These are phyloP conservation scores for Hemichromis elongatus DNA, from an alignment of 2,113 vertebrate species.

Conservation along the genomic window DNA sequence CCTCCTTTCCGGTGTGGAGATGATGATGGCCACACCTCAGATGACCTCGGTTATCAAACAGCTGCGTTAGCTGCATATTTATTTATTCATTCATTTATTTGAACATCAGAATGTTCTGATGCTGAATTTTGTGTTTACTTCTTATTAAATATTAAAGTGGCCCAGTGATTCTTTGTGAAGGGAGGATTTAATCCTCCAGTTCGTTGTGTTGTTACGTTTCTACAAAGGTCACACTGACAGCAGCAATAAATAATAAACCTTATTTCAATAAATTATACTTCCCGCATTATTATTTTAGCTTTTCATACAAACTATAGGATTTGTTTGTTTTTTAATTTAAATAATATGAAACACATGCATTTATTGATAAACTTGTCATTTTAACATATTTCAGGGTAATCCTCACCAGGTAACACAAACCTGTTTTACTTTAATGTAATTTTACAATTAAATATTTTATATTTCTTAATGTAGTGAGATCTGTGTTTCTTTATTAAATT, in stretches of 20 bases:
- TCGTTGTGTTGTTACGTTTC: background rate
- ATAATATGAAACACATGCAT: background rate
- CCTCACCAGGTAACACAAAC: background rate
- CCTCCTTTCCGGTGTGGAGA: background rate
- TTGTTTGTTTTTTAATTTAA: background rate
- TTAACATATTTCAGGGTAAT: background rate
- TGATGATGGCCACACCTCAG: background rate
- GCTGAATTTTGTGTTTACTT: background rate
- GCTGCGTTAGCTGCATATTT: background rate
- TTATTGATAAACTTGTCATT: background rate
- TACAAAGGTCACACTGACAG: background rate
- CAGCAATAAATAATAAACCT: background rate
- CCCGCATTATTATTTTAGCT: background rate
- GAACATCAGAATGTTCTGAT: background rate
- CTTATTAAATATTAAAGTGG: background rate
- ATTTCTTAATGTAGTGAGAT: background rate
- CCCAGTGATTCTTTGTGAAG: background rate
- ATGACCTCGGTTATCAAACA: background rate
- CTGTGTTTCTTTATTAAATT: background rate
- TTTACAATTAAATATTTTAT: background rate
- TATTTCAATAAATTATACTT: background rate
- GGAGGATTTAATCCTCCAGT: background rate
- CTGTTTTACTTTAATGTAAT: too few species aligned
- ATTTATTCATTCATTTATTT: background rate
- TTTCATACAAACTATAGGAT: background rate